Percentiles rank a stretch among this genome's conserved stretches.
phyloP scores from a whole-genome alignment of 2,113 vertebrate genomes.

The Xyrauchen texanus region DNA sequence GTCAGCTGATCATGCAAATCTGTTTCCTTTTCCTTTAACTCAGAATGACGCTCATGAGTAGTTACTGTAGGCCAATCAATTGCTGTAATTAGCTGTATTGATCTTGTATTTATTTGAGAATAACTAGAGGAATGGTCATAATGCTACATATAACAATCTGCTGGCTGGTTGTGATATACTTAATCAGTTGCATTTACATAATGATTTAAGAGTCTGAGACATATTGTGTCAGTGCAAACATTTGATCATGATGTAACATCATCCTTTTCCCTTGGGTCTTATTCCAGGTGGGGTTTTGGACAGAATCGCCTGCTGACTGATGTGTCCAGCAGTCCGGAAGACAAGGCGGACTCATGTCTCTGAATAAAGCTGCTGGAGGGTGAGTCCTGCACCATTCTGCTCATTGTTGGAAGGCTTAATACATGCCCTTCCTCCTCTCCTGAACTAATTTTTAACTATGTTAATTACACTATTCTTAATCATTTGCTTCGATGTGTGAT shows the following conservation, averaged over 20 bases:
- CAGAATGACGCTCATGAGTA: neutral
- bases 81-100: neutral
- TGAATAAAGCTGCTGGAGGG: conserved; percentile 43
- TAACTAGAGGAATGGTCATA: neutral
- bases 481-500: no score
- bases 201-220: no score
- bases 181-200: no score
- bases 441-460: no score
- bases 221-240: no score
- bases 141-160: no score
- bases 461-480: no score
- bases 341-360: conserved; percentile 15
- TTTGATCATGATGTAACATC: neutral
- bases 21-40: neutral
- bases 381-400: conserved; percentile 16
- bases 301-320: conserved; percentile 4
- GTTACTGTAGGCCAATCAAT: neutral
- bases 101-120: neutral
- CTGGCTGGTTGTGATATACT: neutral
- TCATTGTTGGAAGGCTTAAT: neutral
- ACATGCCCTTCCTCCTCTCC: no score
- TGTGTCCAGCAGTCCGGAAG: conserved; percentile 25
- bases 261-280: neutral
- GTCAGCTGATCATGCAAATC: conserved; percentile 1
- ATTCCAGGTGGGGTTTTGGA: neutral